A percentile compares a stretch with the other conserved stretches of the same genome.
Evolutionary conservation across 30 jellyfish, hydroid and myxozoan species (phyloP).

Genomic region (Pseudorhiza aurosa): DNA sequence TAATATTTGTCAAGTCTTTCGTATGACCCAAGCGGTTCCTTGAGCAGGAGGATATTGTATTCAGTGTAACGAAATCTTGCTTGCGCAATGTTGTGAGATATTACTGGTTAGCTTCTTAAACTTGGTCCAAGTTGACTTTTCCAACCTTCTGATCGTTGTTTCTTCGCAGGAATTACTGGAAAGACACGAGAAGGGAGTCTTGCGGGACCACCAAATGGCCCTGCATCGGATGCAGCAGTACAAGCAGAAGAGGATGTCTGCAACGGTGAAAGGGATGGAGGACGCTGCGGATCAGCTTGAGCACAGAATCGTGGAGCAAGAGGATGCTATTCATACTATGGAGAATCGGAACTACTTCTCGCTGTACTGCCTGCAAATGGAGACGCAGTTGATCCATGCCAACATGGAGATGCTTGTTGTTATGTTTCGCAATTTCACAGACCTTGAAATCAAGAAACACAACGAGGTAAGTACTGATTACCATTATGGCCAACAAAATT

Average conservation of each 20-base stretch:
- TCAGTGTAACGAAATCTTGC: no score
- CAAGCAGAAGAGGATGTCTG: slow-evolving; percentile 86
- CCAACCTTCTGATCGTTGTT: no score
- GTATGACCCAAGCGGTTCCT: no score
- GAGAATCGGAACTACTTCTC: slow-evolving; percentile 94
- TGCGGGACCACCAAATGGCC: slow-evolving; percentile 98
- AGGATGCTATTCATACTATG: slow-evolving; percentile 95
- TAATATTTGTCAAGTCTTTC: no score
- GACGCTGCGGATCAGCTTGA: slow-evolving; percentile 92
- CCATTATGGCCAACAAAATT: no score
- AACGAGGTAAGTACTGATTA: slow-evolving; percentile 93
- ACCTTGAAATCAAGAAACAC: slow-evolving; percentile 79
- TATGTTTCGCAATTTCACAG: slow-evolving; percentile 80
- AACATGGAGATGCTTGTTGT: slow-evolving; percentile 76
- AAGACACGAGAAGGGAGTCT: slow-evolving; percentile 96
- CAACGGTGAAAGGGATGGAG: slow-evolving; percentile 80
- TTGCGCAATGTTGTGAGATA: no score
- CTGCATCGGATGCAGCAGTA: slow-evolving; percentile 93
- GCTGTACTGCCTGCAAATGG: slow-evolving; percentile 90
- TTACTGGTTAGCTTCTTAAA: no score
- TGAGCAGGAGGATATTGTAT: no score
- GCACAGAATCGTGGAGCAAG: slow-evolving; percentile 91
- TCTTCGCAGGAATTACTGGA: slow-evolving; percentile 78
- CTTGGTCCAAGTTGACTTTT: no score
- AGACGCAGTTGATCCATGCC: slow-evolving; percentile 91